Conservation (phyloP, 2,888 invertebrate genomes). For the Globia sparganii region DNA sequence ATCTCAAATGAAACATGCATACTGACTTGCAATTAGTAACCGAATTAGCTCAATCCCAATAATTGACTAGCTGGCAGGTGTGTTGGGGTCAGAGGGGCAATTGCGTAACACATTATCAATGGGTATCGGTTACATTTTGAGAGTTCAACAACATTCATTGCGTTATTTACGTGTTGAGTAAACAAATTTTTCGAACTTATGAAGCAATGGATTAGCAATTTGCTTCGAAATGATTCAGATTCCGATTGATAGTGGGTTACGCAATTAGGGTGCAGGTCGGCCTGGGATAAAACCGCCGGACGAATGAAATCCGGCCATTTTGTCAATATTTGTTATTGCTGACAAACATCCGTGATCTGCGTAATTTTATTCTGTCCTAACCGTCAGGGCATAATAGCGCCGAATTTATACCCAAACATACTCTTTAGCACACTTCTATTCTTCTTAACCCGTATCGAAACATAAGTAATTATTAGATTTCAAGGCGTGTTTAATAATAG, state of each 20-base stretch:
- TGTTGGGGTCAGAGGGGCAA: neutral
- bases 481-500: neutral
- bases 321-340: neutral
- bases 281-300: neutral
- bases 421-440: neutral
- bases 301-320: neutral
- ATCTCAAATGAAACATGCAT: neutral
- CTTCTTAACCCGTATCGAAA: neutral
- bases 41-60: neutral
- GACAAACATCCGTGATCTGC: neutral
- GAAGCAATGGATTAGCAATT: too few species aligned
- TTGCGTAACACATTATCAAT: too few species aligned
- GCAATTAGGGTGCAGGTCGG: too few species aligned
- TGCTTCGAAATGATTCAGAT: too few species aligned
- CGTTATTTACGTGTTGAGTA: too few species aligned
- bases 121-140: too few species aligned
- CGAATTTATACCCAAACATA: neutral
- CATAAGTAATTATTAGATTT: neutral
- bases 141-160: too few species aligned
- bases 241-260: too few species aligned
- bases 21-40: slow-evolving; percentile 22
- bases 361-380: neutral
- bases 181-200: too few species aligned
- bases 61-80: neutral
- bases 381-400: neutral